Base-by-base conservation (phyloP, 2,888 invertebrate genomes). In the Tipula confusa region DNA sequence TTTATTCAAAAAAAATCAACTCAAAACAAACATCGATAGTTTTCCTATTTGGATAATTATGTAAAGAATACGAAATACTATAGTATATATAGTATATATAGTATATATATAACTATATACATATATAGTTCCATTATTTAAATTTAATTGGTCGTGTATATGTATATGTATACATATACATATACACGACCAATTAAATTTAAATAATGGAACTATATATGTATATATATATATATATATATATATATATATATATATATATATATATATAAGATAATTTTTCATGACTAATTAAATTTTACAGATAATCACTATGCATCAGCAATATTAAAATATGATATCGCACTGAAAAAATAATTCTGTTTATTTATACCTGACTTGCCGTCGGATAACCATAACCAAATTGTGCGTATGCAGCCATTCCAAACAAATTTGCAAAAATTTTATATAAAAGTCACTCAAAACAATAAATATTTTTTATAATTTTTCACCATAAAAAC, bases 341-440 rank as follows among this genome's bases (percentile, higher is more conserved):
- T n/a, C n/a, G n/a, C 80, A 64, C 64, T 64, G 24, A 64, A 24
- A n/a, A 79, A 79, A 24, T 80, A 2, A 80, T 15, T 79, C 0
- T 80, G 11, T 13, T 29, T 80, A n/a, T 29, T 29, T 80, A 18
- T 91, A 97, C 96, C 96, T 96, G 97, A 88, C 96, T 94, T 89
- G 96, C 95, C 93, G 96, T 93, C 93, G 96, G 95, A 92, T 96
- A 96, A 88, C 95, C 93, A 91, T 96, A 97, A 92, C 96, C 96
- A 91, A 96, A 96, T 91, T 97, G 96, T 89, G 96, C 93, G 91
- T 97, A 97, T 88, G 96, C 95, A 90, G 96, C 89, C 90, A 90
- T 90, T 85, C 80, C 80, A 31, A 80, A 80, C 29, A 29, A 31
- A 82, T 33, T 82, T 82, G 82, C 31, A 33, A 11, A 29, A 82